phyloP scores from a whole-genome alignment of 2,113 vertebrate species.

The Numenius arquata region DNA sequence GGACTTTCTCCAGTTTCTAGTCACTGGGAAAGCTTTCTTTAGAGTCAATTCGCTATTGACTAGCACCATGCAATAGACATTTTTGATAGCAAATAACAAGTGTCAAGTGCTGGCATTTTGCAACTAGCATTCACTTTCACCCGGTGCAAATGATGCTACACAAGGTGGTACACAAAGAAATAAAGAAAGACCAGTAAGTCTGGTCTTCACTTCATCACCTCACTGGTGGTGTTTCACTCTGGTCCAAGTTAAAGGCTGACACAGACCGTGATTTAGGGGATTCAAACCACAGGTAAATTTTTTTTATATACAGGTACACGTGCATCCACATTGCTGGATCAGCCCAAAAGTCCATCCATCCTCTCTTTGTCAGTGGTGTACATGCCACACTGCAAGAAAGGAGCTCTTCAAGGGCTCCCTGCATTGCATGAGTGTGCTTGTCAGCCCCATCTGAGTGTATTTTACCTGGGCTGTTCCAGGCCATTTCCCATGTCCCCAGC shows the following conservation, averaged over 20 bases:
- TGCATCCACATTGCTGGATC: neutral
- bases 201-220: neutral
- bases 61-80: neutral
- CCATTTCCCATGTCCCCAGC: neutral
- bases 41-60: neutral
- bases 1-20: neutral
- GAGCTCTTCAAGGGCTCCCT: neutral
- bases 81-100: neutral
- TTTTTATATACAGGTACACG: accelerated
- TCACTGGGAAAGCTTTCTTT: neutral
- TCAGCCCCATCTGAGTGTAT: neutral
- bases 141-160: neutral
- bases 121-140: neutral
- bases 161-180: neutral
- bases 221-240: neutral
- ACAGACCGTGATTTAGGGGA: neutral
- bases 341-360: neutral
- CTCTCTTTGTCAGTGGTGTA: neutral
- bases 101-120: neutral
- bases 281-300: neutral
- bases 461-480: neutral
- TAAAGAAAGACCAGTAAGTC: neutral
- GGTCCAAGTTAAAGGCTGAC: neutral
- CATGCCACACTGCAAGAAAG: neutral
- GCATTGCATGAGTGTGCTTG: neutral